Evolutionary conservation across 2,797 vertebrate species (phyloP).

Genomic region (Scyliorhinus canicula): DNA sequence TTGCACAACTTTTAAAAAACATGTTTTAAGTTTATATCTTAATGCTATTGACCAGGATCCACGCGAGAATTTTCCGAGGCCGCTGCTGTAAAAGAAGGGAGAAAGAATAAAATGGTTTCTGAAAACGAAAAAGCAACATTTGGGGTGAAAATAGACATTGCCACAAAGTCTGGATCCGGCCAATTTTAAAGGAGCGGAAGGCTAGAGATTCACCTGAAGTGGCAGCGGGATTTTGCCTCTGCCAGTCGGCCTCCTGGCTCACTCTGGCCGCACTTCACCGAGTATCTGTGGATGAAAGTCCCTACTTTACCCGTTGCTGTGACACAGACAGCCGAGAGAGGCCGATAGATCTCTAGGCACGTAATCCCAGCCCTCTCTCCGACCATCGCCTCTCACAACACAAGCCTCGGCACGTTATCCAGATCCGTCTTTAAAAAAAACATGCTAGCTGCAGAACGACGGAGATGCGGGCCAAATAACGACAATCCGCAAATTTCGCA

Average conservation of each 20-base stretch:
- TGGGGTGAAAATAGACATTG: background rate
- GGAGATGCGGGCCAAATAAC: background rate
- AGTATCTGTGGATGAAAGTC: background rate
- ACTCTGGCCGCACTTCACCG: background rate
- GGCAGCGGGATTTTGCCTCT: background rate
- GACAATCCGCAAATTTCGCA: background rate
- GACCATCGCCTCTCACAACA: background rate
- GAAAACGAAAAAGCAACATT: background rate
- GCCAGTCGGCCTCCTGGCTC: background rate
- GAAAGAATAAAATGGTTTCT: background rate
- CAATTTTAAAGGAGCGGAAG: background rate
- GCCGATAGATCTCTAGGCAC: background rate
- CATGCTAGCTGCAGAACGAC: background rate
- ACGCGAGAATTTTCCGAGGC: background rate
- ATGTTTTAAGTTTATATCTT: background rate
- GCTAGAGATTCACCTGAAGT: constrained; percentile 1
- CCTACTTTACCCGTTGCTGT: background rate
- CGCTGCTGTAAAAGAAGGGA: background rate
- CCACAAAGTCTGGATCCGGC: background rate
- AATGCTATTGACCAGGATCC: background rate
- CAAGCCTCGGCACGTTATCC: background rate
- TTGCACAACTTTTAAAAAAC: background rate
- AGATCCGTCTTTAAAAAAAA: background rate
- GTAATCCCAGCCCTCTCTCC: background rate
- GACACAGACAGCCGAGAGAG: background rate